These are phyloP conservation scores for Chrysogorgia sp. DNA, from an alignment of 92 coral and sea anemone species.

Conservation along the genomic window DNA sequence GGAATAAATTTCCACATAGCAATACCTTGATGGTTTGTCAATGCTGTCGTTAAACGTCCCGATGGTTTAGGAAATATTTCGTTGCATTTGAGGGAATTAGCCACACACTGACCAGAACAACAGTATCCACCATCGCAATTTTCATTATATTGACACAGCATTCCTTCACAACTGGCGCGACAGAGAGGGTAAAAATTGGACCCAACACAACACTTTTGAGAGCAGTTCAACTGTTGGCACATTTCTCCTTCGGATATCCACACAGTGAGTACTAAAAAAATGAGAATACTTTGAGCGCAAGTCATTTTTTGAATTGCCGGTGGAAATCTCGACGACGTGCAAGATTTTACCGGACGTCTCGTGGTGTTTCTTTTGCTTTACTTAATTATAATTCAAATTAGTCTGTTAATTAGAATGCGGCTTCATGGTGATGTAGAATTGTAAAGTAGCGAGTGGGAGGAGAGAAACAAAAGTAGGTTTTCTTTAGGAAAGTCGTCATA, in stretches of 20 bases:
- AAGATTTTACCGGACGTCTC: background rate
- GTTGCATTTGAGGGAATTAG: background rate
- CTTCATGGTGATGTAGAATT: no score
- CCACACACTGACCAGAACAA: slow-evolving; percentile 20
- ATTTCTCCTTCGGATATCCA: background rate
- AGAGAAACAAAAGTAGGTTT: no score
- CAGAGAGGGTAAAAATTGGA: slow-evolving; percentile 25
- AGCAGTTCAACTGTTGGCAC: slow-evolving; percentile 7
- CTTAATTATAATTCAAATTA: no score
- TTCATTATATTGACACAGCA: slow-evolving; percentile 12
- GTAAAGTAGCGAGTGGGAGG: no score
- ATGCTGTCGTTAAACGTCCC: background rate
- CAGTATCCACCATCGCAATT: slow-evolving; percentile 36
- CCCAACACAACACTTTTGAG: slow-evolving; percentile 23
- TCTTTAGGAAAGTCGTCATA: no score
- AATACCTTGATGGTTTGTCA: background rate
- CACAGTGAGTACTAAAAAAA: background rate
- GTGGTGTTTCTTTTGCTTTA: background rate
- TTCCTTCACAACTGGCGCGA: slow-evolving; percentile 24
- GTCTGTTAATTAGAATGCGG: no score
- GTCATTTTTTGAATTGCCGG: background rate
- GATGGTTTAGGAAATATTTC: background rate
- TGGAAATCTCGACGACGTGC: no score
- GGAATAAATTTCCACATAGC: slow-evolving; percentile 25
- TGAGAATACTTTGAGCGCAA: background rate